These are phyloP conservation scores for Gorsachius goisagi DNA, from an alignment of 2,113 vertebrate species.

Conservation along the genomic window DNA sequence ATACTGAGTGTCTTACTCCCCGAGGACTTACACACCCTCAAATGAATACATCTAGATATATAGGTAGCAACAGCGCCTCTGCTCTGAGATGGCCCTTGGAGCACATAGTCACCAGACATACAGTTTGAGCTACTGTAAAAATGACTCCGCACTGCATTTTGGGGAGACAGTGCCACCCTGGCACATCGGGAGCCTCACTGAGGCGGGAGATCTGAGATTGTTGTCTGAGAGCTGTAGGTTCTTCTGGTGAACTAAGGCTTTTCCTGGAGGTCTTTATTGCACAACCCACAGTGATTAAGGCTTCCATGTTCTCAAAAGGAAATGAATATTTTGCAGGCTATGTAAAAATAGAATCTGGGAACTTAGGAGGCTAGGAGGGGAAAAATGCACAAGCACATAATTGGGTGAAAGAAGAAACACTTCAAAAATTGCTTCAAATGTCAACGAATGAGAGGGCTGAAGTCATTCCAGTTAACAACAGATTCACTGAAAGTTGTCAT, in stretches of 20 bases:
- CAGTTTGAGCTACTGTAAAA: neutral
- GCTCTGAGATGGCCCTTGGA: neutral
- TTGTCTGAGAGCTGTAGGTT: neutral
- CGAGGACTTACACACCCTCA: no score
- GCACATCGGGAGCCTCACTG: rapidly evolving
- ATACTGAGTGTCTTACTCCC: no score
- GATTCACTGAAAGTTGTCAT: neutral
- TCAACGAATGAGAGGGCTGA: neutral
- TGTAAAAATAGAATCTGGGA: neutral
- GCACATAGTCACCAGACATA: neutral
- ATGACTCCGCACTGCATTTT: rapidly evolving
- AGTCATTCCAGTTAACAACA: neutral
- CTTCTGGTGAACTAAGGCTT: neutral
- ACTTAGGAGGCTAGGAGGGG: neutral
- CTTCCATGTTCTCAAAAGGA: constrained; percentile 23
- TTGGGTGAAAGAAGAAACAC: neutral
- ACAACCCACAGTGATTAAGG: neutral
- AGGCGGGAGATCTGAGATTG: rapidly evolving
- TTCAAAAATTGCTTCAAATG: neutral
- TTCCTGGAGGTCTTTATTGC: constrained; percentile 4
- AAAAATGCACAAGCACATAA: neutral
- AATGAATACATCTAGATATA: no score
- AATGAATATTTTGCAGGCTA: constrained; percentile 36
- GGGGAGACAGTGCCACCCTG: rapidly evolving
- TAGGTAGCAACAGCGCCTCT: neutral